Evolutionary conservation across 2,797 vertebrate species (phyloP), one percentile per base, ranked within the genome.

Genomic region (Betta splendens): DNA sequence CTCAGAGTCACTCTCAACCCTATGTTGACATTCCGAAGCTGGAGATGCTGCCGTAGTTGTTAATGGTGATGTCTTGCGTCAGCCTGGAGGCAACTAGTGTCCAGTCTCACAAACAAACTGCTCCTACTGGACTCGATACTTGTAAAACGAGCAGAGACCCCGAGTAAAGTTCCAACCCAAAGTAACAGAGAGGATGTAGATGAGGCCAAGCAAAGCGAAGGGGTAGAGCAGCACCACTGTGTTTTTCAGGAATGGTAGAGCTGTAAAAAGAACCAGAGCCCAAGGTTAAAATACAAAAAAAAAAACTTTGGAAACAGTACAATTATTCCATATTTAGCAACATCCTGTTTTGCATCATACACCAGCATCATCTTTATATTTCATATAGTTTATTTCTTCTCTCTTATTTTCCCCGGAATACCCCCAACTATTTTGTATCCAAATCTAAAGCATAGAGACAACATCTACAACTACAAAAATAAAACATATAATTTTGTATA

Each of bases 131-230:
- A 99, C 98, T 80, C 97, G 87, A 84, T 92, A 94, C 70, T 96
- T 96, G 81, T 99, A 99, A 87, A 99, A 99, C 69, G 90, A 92
- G 66, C 96, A 99, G 57, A 99, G 94, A 9, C 91, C 90, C 58
- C 31, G 83, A 4, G 98, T 99, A 81, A 99, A 97, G 89, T 99
- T 99, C 98, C 98, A 99, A 9, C 97, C 95, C 55, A 98, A 85
- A 0, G 91, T 93, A 57, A 99, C 55, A 0, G 98, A 98, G 37
- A 99, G 92, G 70, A 96, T 37, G 26, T 98, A 99, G 16, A 99
- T 54, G 21, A 99, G 67, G 32, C 76, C 85, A 33, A 99, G 93
- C 50, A 94, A 89, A 3, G 94, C 94, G 28, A 99, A 98, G 0
- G 98, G 98, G 64, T 99, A 99, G 43, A 99, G 89, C 53, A 99